Evolutionary conservation across 2,888 invertebrate species (phyloP), one percentile per base, ranked within the genome.

Genomic region (Andrena trimmerana): DNA sequence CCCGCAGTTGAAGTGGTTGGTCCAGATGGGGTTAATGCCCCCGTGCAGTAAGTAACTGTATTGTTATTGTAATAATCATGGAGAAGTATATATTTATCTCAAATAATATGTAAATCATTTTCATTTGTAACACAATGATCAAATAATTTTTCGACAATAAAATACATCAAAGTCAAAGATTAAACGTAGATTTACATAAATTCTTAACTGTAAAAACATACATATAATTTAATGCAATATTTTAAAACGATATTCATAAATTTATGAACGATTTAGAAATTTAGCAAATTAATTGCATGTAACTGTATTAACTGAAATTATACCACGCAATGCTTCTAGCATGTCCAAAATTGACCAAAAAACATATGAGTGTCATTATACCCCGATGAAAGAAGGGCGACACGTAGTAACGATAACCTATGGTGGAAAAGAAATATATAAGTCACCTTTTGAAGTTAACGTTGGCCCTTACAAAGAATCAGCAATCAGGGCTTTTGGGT

Each of bases 391-490:
- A 92, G 97, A 97, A 90, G 98, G 98, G 1, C 96, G 97, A 78
- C 97, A 98, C 93, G 95, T 97, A 42, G 96, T 97, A 8, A 97
- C 97, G 96, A 95, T 98, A 13, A 96, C 96, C 0, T 98, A 96
- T 91, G 97, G 96, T 20, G 97, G 97, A 0, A 96, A 97, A 90
- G 97, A 98, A 93, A 97, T 98, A 81, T 95, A 96, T 73, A 96
- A 97, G 91, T 97, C 97, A 67, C 98, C 98, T 0, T 97, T 97
- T 91, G 97, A 97, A 94, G 97, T 98, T 0, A 96, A 97, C 87
- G 98, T 98, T 7, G 97, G 97, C 0, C 97, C 97, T 20, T 96
- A 96, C 92, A 97, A 97, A 93, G 96, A 97, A 91, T 97, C 97
- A 0, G 95, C 96, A 72, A 97, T 98, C 89, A 95, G 96, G 71